Evolutionary conservation across 2,797 vertebrate species (phyloP).

Genomic region (Phaenicophaeus curvirostris): DNA sequence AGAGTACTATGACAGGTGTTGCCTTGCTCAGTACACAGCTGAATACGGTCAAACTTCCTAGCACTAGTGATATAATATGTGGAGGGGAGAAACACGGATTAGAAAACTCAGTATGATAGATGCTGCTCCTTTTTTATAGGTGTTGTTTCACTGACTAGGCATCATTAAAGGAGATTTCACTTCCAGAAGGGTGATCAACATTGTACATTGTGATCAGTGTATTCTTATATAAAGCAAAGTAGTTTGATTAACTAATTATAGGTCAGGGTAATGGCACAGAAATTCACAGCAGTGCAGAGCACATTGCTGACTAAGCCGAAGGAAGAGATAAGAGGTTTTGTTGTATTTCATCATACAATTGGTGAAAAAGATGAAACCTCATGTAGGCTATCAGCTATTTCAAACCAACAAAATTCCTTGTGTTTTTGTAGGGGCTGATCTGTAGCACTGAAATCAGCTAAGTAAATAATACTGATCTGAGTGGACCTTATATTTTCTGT

Average conservation of each 20-base stretch:
- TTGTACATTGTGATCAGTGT: not conserved
- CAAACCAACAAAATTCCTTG: not conserved
- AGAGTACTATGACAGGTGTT: not conserved
- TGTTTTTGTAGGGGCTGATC: not conserved
- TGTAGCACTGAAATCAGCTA: not conserved
- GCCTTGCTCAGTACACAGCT: not conserved
- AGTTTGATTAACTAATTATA: not conserved
- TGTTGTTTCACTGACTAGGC: not conserved
- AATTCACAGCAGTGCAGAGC: not conserved
- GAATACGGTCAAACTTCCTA: not conserved
- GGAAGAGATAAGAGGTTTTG: not conserved
- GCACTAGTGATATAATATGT: not conserved
- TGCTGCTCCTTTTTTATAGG: not conserved
- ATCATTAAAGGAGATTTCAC: not conserved
- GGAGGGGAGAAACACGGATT: not conserved
- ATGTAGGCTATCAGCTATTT: not conserved
- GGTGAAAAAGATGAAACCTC: not conserved
- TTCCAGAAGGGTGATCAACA: fast-evolving
- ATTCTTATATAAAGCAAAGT: not conserved
- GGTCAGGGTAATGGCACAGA: not conserved
- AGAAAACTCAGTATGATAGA: fast-evolving
- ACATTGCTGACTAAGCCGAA: not conserved
- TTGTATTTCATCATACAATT: fast-evolving
- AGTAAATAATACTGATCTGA: not conserved
- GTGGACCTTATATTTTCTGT: not conserved